Evolutionary conservation across 1,140 invertebrate species (phyloP).

Genomic region (Potamilus streckersoni): DNA sequence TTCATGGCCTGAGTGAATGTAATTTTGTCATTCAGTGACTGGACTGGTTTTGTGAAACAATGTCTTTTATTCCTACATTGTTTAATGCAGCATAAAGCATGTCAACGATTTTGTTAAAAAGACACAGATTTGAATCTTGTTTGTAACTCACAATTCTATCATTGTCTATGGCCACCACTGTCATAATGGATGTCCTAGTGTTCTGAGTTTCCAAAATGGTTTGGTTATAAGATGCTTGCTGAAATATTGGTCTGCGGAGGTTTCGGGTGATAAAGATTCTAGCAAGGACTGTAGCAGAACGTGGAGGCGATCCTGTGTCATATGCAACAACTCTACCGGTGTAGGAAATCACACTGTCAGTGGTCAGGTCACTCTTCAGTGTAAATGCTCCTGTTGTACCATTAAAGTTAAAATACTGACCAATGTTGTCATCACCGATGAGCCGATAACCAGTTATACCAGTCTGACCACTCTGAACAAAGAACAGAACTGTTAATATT

Average conservation of each 20-base stretch:
- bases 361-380: constrained; percentile 23
- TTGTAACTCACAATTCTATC: constrained; percentile 51
- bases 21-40: too few relatives aligned
- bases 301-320: constrained; percentile 53
- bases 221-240: constrained; percentile 22
- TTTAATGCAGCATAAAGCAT: too few relatives aligned
- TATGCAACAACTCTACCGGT: constrained; percentile 48
- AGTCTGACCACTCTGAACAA: too few relatives aligned
- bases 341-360: constrained; percentile 37
- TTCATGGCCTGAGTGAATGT: too few relatives aligned
- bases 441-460: constrained; percentile 30
- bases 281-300: constrained; percentile 45
- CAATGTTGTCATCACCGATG: constrained; percentile 50
- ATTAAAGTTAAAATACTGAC: constrained; percentile 44
- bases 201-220: constrained; percentile 43
- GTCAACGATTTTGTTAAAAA: too few relatives aligned
- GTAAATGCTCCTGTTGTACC: constrained; percentile 35
- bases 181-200: constrained; percentile 31
- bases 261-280: constrained; percentile 71
- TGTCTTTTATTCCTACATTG: too few relatives aligned
- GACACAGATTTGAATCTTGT: not conserved
- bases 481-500: too few relatives aligned
- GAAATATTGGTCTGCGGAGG: constrained; percentile 82
- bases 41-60: too few relatives aligned
- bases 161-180: constrained; percentile 44